A percentile compares a stretch with the other conserved stretches of the same genome.
phyloP scores from a whole-genome alignment of 2,113 vertebrate species.

The Bubalus kerabau region DNA sequence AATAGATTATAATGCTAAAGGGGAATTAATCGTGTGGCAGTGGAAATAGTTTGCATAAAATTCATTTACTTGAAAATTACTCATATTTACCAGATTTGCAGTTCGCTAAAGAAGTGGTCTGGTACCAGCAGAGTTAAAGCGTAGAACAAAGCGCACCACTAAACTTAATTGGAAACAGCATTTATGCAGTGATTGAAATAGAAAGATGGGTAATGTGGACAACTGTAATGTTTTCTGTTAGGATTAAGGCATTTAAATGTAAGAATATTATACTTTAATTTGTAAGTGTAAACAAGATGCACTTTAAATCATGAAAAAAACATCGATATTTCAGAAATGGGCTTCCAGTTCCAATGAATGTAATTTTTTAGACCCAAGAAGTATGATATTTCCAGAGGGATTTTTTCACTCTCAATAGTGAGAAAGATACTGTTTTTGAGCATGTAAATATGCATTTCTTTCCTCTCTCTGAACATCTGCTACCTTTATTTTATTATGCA shows the following conservation, averaged over 20 bases:
- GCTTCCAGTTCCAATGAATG: background rate
- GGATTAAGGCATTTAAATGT: background rate
- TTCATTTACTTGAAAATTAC: slow-evolving; percentile 11
- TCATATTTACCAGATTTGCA: background rate
- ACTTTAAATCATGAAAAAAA: background rate
- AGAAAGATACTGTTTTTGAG: slow-evolving; percentile 1
- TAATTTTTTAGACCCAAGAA: background rate
- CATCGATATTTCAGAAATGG: background rate
- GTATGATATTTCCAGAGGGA: background rate
- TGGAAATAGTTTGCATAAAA: slow-evolving; percentile 53
- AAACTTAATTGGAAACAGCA: background rate
- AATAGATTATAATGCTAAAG: slow-evolving; percentile 41
- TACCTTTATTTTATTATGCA: background rate
- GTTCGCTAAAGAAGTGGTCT: background rate
- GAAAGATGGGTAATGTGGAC: background rate
- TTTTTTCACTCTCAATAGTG: background rate
- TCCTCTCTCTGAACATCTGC: slow-evolving; percentile 6
- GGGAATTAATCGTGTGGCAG: slow-evolving; percentile 10
- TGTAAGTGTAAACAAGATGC: background rate
- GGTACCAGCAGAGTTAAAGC: background rate
- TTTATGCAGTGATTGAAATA: background rate
- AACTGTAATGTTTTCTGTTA: slow-evolving; percentile 10
- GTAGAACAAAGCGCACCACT: background rate
- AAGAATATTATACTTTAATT: background rate
- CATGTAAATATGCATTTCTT: slow-evolving; percentile 16